Conservation (phyloP, 2,888 invertebrate genomes). For the Bombyx huttoni region DNA sequence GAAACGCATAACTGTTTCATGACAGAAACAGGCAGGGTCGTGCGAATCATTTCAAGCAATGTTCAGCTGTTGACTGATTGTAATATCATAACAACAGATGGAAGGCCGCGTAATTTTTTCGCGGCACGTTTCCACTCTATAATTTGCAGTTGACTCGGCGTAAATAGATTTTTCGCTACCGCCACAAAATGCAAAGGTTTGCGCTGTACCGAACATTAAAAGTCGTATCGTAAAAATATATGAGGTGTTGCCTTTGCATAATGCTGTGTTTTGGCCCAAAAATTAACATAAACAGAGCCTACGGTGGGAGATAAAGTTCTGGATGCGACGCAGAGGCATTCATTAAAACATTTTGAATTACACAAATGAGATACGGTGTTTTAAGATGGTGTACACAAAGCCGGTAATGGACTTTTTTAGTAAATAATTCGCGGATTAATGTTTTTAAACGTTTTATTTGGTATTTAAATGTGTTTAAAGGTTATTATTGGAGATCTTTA, state of each 20-base stretch:
- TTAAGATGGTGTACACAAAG: not conserved
- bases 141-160: not conserved
- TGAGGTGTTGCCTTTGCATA: conserved; percentile 26
- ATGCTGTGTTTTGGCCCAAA: conserved; percentile 24
- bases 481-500: no score
- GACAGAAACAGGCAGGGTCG: no score
- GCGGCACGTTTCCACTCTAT: not conserved
- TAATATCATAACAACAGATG: not conserved
- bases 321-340: not conserved
- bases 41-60: not conserved
- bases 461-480: no score
- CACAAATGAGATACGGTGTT: not conserved
- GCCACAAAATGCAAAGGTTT: conserved; percentile 1
- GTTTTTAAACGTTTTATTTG: no score
- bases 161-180: conserved; percentile 2
- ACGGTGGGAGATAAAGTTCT: not conserved
- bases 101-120: not conserved
- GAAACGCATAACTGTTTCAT: no score
- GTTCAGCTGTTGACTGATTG: not conserved
- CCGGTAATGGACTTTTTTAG: not conserved
- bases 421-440: not conserved
- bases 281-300: conserved; percentile 27
- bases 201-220: conserved; percentile 12
- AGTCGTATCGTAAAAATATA: conserved; percentile 31
- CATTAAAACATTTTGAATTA: not conserved